Evolutionary conservation across 2,888 invertebrate species (phyloP).

Genomic region (Pandemis cinnamomeana): DNA sequence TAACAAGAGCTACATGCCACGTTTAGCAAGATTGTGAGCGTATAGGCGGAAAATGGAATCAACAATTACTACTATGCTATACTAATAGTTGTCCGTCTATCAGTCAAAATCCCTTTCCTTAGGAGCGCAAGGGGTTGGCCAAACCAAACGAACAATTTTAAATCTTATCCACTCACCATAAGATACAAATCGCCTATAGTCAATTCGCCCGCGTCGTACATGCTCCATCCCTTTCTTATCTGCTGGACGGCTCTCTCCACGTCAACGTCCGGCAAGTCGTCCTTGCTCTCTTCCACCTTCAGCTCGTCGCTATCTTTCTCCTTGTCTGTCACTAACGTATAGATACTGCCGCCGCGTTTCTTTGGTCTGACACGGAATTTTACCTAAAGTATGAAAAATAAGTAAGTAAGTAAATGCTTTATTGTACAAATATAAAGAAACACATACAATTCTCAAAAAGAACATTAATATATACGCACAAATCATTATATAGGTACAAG

Average conservation of each 20-base stretch:
- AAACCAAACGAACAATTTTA: neutral
- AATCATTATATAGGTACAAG: no score
- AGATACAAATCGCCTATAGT: constrained; percentile 96
- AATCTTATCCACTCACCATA: constrained; percentile 84
- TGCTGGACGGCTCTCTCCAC: constrained; percentile 70
- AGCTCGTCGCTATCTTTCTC: constrained; percentile 49
- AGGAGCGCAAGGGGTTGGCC: no score
- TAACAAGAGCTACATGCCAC: no score
- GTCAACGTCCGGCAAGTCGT: constrained; percentile 59
- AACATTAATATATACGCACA: no score
- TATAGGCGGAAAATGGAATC: no score
- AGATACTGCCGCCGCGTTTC: constrained; percentile 73
- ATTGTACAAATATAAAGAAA: no score
- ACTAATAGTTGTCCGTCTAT: no score
- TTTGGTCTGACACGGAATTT: constrained; percentile 76
- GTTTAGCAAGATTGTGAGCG: no score
- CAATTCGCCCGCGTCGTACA: constrained; percentile 89
- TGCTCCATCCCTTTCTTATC: constrained; percentile 91
- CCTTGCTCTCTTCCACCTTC: constrained; percentile 46
- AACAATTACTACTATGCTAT: no score
- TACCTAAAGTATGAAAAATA: constrained; percentile 55
- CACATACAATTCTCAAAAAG: no score
- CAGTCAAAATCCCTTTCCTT: no score
- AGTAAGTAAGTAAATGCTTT: no score
- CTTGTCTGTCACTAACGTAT: constrained; percentile 67